Conservation (phyloP, 2,113 vertebrate genomes). For the Poeciliopsis retropinna region DNA sequence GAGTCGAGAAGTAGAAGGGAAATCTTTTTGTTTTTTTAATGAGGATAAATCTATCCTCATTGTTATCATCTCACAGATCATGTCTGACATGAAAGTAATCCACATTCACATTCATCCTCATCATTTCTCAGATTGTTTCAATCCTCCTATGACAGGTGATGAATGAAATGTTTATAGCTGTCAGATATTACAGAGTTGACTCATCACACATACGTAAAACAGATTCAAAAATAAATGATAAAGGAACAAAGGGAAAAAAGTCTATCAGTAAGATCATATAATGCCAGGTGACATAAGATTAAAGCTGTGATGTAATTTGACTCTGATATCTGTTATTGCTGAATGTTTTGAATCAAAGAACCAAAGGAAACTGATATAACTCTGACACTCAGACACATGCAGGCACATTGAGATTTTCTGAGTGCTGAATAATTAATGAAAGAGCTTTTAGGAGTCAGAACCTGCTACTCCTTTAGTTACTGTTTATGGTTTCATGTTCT, state of each 20-base stretch:
- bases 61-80: no score
- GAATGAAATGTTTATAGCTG: background rate
- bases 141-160: no score
- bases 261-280: background rate
- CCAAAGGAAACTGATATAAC: slow-evolving; percentile 7
- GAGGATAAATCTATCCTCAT: no score
- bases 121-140: no score
- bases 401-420: slow-evolving; percentile 9
- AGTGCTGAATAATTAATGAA: slow-evolving; percentile 47
- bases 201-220: background rate
- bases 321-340: background rate
- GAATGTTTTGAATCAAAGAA: background rate
- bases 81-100: no score
- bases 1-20: no score
- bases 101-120: no score
- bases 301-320: background rate
- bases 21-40: no score
- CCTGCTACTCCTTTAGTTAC: slow-evolving; percentile 6
- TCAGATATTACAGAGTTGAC: background rate
- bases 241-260: background rate
- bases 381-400: slow-evolving; percentile 3
- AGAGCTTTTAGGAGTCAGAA: slow-evolving; percentile 16
- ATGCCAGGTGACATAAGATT: background rate
- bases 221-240: background rate
- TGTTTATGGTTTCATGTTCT: slow-evolving; percentile 9